Conservation (phyloP, 2,797 vertebrate genomes). For the Acrossocheilus fasciatus region DNA sequence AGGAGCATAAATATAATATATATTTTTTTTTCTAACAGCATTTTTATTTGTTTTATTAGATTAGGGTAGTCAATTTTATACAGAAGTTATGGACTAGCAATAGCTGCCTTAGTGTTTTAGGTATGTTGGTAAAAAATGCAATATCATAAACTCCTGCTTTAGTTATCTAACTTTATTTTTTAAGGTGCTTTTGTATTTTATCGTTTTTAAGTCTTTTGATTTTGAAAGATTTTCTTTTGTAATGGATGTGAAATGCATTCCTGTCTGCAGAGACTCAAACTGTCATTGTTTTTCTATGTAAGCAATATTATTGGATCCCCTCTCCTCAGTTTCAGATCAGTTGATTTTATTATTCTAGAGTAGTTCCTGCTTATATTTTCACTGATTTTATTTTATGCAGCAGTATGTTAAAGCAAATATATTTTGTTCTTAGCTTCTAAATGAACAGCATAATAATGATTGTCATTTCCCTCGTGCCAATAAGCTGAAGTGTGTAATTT, state of each 20-base stretch:
- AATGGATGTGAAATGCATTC: neutral
- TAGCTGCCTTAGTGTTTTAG: neutral
- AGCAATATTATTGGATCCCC: neutral
- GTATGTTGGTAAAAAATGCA: neutral
- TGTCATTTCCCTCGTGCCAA: slow-evolving; percentile 33
- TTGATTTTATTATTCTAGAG: neutral
- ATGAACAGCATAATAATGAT: neutral
- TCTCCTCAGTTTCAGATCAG: neutral
- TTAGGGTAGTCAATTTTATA: neutral
- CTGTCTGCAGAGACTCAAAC: neutral
- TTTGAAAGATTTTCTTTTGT: neutral
- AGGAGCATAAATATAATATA: neutral
- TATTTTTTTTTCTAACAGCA: neutral
- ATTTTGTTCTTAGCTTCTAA: neutral
- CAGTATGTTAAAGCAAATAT: slow-evolving; percentile 8
- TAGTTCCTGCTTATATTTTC: neutral
- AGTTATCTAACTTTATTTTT: neutral
- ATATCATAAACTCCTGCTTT: neutral
- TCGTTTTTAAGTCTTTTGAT: neutral
- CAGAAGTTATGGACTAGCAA: neutral
- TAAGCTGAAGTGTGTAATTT: neutral
- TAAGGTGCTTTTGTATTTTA: slow-evolving; percentile 33
- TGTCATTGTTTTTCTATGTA: neutral
- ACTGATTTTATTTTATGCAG: neutral
- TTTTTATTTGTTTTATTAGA: neutral